Conservation (phyloP, 2,797 vertebrate genomes). For the Lagocephalus sceleratus region DNA sequence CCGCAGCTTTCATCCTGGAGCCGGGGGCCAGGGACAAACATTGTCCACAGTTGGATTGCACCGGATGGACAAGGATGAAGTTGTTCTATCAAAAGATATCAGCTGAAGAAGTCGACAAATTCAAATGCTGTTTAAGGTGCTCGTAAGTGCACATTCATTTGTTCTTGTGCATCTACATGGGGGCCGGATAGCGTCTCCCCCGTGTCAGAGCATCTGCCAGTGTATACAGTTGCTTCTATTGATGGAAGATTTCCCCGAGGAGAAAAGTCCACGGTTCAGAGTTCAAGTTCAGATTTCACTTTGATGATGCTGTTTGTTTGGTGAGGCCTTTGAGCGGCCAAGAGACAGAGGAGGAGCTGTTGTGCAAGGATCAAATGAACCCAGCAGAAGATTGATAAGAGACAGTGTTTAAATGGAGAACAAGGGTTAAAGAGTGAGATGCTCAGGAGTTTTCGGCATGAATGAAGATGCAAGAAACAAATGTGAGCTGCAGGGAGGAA, state of each 20-base stretch:
- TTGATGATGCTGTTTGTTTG: conserved; percentile 71
- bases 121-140: conserved; percentile 25
- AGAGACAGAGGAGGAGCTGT: conserved; percentile 33
- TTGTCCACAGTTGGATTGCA: conserved; percentile 37
- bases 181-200: conserved; percentile 22
- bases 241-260: conserved; percentile 54
- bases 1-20: conserved; percentile 59
- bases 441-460: conserved; percentile 23
- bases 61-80: conserved; percentile 35
- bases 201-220: conserved; percentile 50
- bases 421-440: conserved; percentile 47
- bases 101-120: conserved; percentile 31
- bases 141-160: not conserved
- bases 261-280: conserved; percentile 53
- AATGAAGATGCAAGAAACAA: conserved; percentile 48
- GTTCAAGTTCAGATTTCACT: conserved; percentile 71
- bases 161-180: conserved; percentile 28
- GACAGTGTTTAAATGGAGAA: conserved; percentile 53
- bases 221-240: conserved; percentile 59
- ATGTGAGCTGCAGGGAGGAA: conserved; percentile 47
- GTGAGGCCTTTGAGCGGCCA: conserved; percentile 37
- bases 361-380: conserved; percentile 48
- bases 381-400: conserved; percentile 50
- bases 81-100: conserved; percentile 10
- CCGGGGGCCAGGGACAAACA: conserved; percentile 57